Evolutionary conservation across 2,797 vertebrate genomes (phyloP).

Genomic region (Myoxocephalus aenaeus): DNA sequence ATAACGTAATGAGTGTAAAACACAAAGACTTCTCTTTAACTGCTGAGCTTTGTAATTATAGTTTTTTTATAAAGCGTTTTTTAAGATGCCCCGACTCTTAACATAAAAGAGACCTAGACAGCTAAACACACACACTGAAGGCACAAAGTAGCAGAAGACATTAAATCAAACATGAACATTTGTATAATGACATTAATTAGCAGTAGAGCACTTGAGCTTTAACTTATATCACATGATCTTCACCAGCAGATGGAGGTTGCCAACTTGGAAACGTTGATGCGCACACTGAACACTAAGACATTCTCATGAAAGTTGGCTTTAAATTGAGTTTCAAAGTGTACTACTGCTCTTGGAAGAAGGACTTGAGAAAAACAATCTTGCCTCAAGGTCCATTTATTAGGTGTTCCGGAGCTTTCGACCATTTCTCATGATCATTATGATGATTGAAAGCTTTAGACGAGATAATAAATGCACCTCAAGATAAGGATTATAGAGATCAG

Average conservation of each 20-base stretch:
- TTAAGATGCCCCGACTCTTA: not conserved
- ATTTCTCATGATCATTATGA: not conserved
- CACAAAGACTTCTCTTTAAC: not conserved
- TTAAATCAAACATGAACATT: not conserved
- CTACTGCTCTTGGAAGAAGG: not conserved
- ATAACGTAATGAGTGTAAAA: conserved; percentile 11
- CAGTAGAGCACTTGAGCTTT: not conserved
- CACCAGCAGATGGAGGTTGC: not conserved
- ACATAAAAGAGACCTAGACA: not conserved
- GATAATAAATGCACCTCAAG: not conserved
- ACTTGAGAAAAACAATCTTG: not conserved
- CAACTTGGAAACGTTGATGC: not conserved
- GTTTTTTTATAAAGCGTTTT: not conserved
- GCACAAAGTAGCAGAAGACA: not conserved
- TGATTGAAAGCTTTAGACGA: not conserved
- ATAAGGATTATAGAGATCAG: not conserved
- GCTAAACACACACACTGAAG: not conserved
- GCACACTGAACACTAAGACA: not conserved
- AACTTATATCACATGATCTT: not conserved
- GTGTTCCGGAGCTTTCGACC: not conserved
- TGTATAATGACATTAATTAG: not conserved
- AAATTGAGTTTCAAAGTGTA: not conserved
- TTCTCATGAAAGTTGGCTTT: not conserved
- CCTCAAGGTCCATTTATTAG: not conserved
- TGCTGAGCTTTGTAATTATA: not conserved